These are phyloP conservation scores for Burhinus oedicnemus DNA, from an alignment of 2,113 vertebrate genomes.

Conservation along the genomic window DNA sequence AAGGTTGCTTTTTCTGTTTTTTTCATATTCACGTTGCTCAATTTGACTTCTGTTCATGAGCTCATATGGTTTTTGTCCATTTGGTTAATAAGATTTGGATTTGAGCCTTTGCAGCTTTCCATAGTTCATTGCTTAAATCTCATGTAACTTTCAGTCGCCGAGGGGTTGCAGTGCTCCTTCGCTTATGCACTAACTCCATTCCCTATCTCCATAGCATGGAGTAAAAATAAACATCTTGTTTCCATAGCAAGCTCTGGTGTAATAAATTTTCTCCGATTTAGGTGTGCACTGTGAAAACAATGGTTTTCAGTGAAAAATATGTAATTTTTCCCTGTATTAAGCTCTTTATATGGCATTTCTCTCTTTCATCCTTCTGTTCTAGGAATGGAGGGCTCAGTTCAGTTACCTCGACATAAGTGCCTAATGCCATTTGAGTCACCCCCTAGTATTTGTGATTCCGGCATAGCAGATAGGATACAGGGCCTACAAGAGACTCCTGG, in stretches of 20 bases:
- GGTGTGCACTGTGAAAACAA: not conserved
- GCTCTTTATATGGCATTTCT: not conserved
- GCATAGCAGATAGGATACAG: not conserved
- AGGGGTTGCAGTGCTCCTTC: not conserved
- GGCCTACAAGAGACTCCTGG: not conserved
- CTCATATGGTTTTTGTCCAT: not conserved
- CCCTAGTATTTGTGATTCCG: rapidly evolving
- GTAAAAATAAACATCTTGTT: not conserved
- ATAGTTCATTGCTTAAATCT: not conserved
- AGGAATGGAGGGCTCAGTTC: not conserved
- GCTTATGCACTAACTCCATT: not conserved
- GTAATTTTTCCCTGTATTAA: not conserved
- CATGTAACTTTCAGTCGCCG: not conserved
- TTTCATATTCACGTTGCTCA: not conserved
- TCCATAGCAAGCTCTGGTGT: not conserved
- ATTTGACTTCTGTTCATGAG: not conserved
- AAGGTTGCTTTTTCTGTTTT: not conserved
- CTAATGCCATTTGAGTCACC: not conserved
- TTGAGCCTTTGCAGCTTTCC: not conserved
- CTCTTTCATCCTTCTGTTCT: not conserved
- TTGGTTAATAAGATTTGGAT: not conserved
- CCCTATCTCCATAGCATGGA: not conserved
- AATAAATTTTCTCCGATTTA: not conserved
- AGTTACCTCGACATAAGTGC: not conserved
- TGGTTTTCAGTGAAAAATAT: not conserved